These are phyloP conservation scores for Euphydryas editha DNA, from an alignment of 2,888 invertebrate species.

Conservation along the genomic window DNA sequence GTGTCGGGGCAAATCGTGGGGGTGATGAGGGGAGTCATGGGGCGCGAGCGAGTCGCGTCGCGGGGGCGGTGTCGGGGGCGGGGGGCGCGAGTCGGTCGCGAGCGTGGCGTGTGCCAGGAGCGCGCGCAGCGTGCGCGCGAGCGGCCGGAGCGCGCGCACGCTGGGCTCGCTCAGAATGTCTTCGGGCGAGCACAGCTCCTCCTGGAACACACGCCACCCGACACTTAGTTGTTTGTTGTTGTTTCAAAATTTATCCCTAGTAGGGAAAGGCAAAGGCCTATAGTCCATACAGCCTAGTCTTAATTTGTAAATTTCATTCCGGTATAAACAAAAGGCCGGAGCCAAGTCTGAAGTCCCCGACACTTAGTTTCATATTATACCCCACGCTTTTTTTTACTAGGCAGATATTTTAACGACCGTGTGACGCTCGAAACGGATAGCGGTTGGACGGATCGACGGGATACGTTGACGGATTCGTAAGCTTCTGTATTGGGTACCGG, in stretches of 20 bases:
- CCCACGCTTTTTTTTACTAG: constrained; percentile 53
- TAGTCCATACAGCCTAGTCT: too few species aligned
- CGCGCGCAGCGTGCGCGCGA: constrained; percentile 62
- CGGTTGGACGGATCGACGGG: too few species aligned
- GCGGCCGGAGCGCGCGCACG: constrained; percentile 48
- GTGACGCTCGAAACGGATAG: too few species aligned
- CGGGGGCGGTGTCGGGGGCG: constrained; percentile 54
- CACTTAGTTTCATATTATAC: constrained; percentile 41
- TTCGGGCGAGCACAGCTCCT: constrained; percentile 85
- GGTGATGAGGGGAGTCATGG: constrained; percentile 42
- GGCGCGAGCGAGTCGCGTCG: constrained; percentile 59
- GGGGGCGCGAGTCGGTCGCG: constrained; percentile 27
- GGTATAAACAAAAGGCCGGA: constrained; percentile 57
- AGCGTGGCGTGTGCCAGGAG: constrained; percentile 74
- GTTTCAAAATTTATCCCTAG: too few species aligned
- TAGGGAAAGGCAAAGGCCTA: too few species aligned
- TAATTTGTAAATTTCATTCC: too few species aligned
- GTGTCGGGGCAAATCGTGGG: neutral
- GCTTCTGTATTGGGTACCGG: too few species aligned
- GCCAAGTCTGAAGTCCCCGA: too few species aligned
- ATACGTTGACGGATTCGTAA: too few species aligned
- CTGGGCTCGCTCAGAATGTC: constrained; percentile 77
- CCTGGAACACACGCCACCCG: constrained; percentile 87
- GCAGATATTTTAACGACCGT: too few species aligned
- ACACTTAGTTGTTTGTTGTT: constrained; percentile 52